phyloP scores from a whole-genome alignment of 1,140 invertebrate species.

The Macrocentrus cingulum region DNA sequence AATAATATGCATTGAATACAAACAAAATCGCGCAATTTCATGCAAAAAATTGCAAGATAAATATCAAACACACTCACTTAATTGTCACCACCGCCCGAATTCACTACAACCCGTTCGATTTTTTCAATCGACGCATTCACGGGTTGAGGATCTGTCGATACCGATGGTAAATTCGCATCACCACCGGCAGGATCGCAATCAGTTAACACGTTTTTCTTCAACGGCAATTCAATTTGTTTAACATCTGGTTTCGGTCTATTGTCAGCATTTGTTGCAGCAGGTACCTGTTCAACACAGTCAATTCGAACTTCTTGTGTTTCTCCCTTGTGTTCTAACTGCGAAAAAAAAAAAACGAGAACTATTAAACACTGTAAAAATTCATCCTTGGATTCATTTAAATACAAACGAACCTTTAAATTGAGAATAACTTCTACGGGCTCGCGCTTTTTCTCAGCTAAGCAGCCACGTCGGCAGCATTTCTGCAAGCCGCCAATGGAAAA shows the following conservation, averaged over 20 bases:
- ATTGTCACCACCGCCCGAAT: constrained; percentile 6
- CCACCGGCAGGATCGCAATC: constrained; percentile 1
- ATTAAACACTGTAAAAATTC: not conserved
- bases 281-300: not conserved
- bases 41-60: not conserved
- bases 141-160: not conserved
- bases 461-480: too few relatives aligned
- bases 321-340: not conserved
- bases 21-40: too few relatives aligned
- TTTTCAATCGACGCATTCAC: not conserved
- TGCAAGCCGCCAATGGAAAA: constrained; percentile 9
- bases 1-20: too few relatives aligned
- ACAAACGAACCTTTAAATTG: constrained; percentile 23
- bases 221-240: not conserved
- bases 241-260: not conserved
- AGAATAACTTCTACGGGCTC: constrained; percentile 21
- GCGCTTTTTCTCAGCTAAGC: constrained; percentile 25
- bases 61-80: not conserved
- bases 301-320: constrained; percentile 12
- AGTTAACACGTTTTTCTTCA: not conserved
- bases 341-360: constrained; percentile 22
- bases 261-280: not conserved
- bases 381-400: not conserved
- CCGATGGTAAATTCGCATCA: not conserved
- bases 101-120: not conserved